Percentiles rank a stretch among this genome's conserved stretches.
Evolutionary conservation across 1,140 invertebrate genomes (phyloP).

Genomic region (Carcinoscorpius rotundicauda): DNA sequence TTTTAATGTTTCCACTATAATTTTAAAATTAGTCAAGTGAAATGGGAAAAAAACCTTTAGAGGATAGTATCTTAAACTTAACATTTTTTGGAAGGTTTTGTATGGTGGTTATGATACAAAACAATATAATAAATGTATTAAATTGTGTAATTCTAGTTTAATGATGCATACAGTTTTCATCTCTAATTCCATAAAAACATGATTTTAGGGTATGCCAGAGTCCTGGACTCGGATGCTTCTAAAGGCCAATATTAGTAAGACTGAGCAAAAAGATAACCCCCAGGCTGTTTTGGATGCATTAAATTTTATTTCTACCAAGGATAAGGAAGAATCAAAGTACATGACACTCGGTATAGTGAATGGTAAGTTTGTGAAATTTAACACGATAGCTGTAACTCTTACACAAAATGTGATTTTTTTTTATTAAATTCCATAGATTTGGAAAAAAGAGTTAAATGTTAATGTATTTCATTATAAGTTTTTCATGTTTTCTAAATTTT

Average conservation of each 20-base stretch:
- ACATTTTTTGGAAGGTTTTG: background rate
- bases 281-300: slow-evolving; percentile 77
- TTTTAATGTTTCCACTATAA: too few relatives aligned
- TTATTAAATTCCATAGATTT: too few relatives aligned
- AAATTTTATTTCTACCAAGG: slow-evolving; percentile 75
- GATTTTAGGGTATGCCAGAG: slow-evolving; percentile 50
- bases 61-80: background rate
- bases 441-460: too few relatives aligned
- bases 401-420: too few relatives aligned
- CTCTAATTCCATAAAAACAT: background rate
- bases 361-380: slow-evolving; percentile 24
- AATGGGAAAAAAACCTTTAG: slow-evolving; percentile 1
- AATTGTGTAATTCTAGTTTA: too few relatives aligned
- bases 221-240: slow-evolving; percentile 67
- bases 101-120: too few relatives aligned
- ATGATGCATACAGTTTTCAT: too few relatives aligned
- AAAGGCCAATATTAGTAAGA: slow-evolving; percentile 62
- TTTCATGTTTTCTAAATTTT: too few relatives aligned
- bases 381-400: too few relatives aligned
- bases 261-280: slow-evolving; percentile 83
- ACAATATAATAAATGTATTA: too few relatives aligned
- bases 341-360: slow-evolving; percentile 49
- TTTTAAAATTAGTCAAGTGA: background rate
- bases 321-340: slow-evolving; percentile 53
- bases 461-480: slow-evolving; percentile 8